Evolutionary conservation across 2,113 vertebrate species (phyloP).

Genomic region (Anseranas semipalmata): DNA sequence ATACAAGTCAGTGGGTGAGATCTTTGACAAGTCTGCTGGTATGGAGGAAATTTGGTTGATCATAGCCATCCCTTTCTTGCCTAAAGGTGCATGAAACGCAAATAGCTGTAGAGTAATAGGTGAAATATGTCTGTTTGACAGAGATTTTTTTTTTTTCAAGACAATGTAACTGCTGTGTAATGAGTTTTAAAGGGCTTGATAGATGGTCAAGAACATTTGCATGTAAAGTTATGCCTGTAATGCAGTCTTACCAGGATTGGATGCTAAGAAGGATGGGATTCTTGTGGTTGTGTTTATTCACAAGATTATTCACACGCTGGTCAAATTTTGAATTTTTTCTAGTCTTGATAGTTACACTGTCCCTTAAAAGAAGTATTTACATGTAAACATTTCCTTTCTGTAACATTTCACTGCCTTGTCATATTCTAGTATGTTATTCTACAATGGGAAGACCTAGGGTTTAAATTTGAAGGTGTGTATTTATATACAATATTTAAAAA

Average conservation of each 20-base stretch:
- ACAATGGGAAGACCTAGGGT: not conserved
- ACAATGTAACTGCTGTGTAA: not conserved
- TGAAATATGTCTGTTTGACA: not conserved
- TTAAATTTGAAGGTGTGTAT: not conserved
- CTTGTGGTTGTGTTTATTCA: not conserved
- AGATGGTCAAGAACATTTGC: not conserved
- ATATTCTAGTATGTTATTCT: not conserved
- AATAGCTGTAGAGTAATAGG: not conserved
- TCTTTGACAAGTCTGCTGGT: not conserved
- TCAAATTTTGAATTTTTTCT: not conserved
- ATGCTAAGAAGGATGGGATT: not conserved
- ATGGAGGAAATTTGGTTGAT: not conserved
- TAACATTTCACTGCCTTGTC: not conserved
- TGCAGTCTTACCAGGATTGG: not conserved
- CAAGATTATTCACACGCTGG: not conserved
- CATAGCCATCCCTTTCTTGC: not conserved
- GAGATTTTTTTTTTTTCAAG: not conserved
- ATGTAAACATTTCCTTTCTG: not conserved
- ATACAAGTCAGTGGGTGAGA: not conserved
- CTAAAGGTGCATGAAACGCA: not conserved
- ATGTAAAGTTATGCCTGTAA: not conserved
- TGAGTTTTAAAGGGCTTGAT: not conserved
- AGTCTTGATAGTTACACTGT: not conserved
- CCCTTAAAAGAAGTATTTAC: not conserved
- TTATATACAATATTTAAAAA: not conserved